Conservation (phyloP, 1,140 invertebrate species). For the Teleopsis dalmanni region DNA sequence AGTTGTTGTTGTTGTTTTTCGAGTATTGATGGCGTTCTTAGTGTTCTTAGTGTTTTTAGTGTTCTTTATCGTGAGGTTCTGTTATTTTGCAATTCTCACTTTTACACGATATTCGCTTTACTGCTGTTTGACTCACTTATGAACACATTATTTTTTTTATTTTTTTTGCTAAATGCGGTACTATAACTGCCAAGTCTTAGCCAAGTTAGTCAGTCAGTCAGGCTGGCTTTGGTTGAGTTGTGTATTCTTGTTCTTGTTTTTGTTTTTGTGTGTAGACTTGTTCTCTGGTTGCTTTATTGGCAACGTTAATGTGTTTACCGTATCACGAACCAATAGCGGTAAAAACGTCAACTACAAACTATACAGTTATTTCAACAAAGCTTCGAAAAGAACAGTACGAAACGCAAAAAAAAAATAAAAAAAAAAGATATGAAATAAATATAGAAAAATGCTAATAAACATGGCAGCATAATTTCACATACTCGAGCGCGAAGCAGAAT, state of each 20-base stretch:
- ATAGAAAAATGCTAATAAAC: too few relatives aligned
- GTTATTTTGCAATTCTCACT: conserved; percentile 36
- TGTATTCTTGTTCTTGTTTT: too few relatives aligned
- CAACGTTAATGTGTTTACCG: conserved; percentile 37
- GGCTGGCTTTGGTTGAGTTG: too few relatives aligned
- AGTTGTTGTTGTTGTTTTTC: not conserved
- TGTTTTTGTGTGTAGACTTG: too few relatives aligned
- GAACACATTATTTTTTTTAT: not conserved
- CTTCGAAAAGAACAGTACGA: too few relatives aligned
- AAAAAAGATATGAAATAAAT: too few relatives aligned
- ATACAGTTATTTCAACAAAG: conserved; percentile 32
- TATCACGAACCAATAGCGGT: conserved; percentile 42
- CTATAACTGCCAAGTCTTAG: too few relatives aligned
- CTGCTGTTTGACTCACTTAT: conserved; percentile 29
- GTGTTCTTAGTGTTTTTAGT: not conserved
- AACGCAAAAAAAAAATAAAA: too few relatives aligned
- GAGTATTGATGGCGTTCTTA: not conserved
- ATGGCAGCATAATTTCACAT: too few relatives aligned
- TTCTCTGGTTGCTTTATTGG: conserved; percentile 11
- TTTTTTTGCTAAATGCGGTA: not conserved
- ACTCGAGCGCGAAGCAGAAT: too few relatives aligned
- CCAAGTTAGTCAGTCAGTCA: too few relatives aligned
- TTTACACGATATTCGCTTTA: conserved; percentile 31
- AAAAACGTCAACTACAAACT: conserved; percentile 42
- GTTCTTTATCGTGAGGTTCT: conserved; percentile 36